Evolutionary conservation across 2,888 invertebrate genomes (phyloP), one percentile per base, ranked within the genome.

Genomic region (Orchesellides sinensis): DNA sequence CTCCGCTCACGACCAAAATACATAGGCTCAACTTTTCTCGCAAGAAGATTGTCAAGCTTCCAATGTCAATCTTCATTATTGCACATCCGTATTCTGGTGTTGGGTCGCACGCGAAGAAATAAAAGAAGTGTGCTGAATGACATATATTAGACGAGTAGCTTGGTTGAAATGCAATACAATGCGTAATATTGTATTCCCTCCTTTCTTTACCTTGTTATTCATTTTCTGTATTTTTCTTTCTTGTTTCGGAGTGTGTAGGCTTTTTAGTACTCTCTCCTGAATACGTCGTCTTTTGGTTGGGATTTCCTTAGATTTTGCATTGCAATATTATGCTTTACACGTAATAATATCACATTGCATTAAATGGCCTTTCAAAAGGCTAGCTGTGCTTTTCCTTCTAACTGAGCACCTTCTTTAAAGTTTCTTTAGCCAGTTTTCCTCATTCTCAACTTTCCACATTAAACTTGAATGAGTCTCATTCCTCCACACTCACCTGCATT

Each of bases 361-460:
- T n/a, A n/a, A n/a, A n/a, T n/a, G n/a, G n/a, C n/a, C n/a, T n/a
- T n/a, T n/a, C n/a, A n/a, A n/a, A n/a, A n/a, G n/a, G n/a, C n/a
- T n/a, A n/a, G n/a, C n/a, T n/a, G n/a, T n/a, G n/a, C n/a, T n/a
- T n/a, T n/a, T n/a, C n/a, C n/a, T n/a, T n/a, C n/a, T n/a, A n/a
- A n/a, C n/a, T n/a, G n/a, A n/a, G n/a, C n/a, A n/a, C n/a, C n/a
- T n/a, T n/a, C n/a, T n/a, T n/a, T n/a, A n/a, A n/a, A n/a, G n/a
- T n/a, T n/a, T n/a, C n/a, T n/a, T n/a, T n/a, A n/a, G n/a, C 2
- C 45, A 40, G 40, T 40, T 5, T 40, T 40, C 32, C 29, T 21
- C 45, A 59, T 59, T 27, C n/a, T n/a, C 54, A 77, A 77, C 77
- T 77, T 69, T 69, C 47, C 21, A 69, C 69, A 78, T 78, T 78